Conservation (phyloP, 2,113 vertebrate species). For the Antidorcas marsupialis region DNA sequence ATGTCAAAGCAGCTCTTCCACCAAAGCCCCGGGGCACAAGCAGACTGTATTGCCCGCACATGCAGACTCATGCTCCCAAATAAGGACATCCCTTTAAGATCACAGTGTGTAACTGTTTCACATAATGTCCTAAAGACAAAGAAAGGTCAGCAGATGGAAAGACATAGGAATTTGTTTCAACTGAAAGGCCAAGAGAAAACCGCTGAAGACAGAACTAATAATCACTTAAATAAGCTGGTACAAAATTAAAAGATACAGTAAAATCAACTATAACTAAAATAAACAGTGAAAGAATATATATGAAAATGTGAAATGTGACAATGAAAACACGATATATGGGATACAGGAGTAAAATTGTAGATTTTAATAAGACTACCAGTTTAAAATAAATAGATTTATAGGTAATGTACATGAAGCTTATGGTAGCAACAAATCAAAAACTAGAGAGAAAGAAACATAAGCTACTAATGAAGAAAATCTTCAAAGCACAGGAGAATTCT, state of each 20-base stretch:
- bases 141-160: background rate
- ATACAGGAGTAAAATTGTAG: background rate
- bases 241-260: background rate
- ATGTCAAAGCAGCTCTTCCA: background rate
- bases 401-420: background rate
- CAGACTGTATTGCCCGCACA: background rate
- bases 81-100: background rate
- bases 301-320: background rate
- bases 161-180: background rate
- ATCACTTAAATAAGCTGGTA: background rate
- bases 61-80: background rate
- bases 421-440: background rate
- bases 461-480: background rate
- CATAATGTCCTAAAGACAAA: background rate
- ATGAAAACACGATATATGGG: background rate
- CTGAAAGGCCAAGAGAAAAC: background rate
- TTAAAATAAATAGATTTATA: background rate
- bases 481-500: background rate
- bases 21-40: background rate
- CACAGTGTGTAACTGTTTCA: background rate
- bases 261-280: background rate
- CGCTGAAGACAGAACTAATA: background rate
- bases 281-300: background rate
- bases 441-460: background rate
- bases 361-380: background rate